Evolutionary conservation across 2,888 invertebrate species (phyloP).

Genomic region (Pherbina coryleti): DNA sequence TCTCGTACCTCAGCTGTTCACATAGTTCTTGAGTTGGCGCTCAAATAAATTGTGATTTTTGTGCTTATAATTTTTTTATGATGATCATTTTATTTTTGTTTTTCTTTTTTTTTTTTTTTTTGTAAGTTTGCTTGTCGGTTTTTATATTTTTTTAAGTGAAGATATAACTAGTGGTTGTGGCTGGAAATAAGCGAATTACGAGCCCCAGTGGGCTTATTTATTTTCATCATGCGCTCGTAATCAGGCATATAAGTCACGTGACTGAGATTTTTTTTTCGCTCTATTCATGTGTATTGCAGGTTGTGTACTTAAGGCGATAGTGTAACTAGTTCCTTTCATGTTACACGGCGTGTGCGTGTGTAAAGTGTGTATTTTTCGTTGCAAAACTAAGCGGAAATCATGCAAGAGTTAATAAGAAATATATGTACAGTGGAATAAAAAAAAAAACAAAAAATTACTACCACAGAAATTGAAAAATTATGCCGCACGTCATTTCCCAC

Average conservation of each 20-base stretch:
- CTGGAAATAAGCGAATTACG: conserved; percentile 27
- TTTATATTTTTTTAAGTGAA: background rate
- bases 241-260: conserved; percentile 29
- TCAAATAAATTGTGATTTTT: conserved; percentile 52
- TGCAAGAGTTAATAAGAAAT: conserved; percentile 50
- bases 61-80: background rate
- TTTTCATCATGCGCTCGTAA: conserved; percentile 35
- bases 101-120: background rate
- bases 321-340: conserved; percentile 38
- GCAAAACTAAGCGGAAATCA: conserved; percentile 65
- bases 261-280: background rate
- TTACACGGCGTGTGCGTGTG: conserved; percentile 42
- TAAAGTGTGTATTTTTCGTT: conserved; percentile 25
- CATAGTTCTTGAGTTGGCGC: background rate
- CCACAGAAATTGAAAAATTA: conserved; percentile 39
- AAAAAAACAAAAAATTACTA: conserved; percentile 38
- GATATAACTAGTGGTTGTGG: background rate
- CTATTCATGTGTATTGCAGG: background rate
- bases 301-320: background rate
- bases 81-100: background rate
- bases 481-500: conserved; percentile 23
- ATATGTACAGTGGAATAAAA: too few relatives aligned
- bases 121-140: background rate
- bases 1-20: conserved; percentile 9
- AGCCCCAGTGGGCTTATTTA: conserved; percentile 27